Conservation (phyloP, 2,113 vertebrate genomes). For the Rhizomys pruinosus region DNA sequence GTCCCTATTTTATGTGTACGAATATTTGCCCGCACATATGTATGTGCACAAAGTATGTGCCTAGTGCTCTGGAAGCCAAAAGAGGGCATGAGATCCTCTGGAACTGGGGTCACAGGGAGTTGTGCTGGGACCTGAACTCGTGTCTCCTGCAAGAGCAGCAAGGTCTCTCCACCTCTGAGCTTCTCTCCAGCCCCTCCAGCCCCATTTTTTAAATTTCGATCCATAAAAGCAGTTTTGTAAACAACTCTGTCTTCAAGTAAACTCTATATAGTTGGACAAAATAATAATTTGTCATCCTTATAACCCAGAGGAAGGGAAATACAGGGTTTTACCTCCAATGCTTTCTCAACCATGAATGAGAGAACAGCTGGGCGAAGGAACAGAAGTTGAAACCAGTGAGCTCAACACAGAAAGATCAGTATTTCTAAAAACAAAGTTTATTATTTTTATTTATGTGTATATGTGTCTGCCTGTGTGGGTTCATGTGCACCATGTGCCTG, state of each 20-base stretch:
- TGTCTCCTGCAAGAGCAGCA: not conserved
- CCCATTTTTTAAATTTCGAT: not conserved
- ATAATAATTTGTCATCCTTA: not conserved
- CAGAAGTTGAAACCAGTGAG: not conserved
- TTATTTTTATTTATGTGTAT: too few species aligned
- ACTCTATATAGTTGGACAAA: not conserved
- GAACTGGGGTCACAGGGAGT: too few species aligned
- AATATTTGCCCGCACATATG: not conserved
- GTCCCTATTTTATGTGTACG: not conserved
- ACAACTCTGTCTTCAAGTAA: not conserved
- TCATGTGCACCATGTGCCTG: too few species aligned
- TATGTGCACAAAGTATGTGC: too few species aligned
- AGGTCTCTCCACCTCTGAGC: too few species aligned
- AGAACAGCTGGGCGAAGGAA: not conserved
- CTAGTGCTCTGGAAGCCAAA: not conserved
- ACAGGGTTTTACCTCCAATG: not conserved
- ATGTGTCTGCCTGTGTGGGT: too few species aligned
- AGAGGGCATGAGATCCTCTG: not conserved
- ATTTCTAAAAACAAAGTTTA: too few species aligned
- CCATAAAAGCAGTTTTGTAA: not conserved
- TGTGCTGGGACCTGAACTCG: not conserved
- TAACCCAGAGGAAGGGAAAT: not conserved
- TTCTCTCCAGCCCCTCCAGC: too few species aligned
- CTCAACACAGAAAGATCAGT: too few species aligned
- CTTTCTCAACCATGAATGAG: not conserved